Evolutionary conservation across 1,140 invertebrate genomes (phyloP).

Genomic region (Dinoponera quadriceps): DNA sequence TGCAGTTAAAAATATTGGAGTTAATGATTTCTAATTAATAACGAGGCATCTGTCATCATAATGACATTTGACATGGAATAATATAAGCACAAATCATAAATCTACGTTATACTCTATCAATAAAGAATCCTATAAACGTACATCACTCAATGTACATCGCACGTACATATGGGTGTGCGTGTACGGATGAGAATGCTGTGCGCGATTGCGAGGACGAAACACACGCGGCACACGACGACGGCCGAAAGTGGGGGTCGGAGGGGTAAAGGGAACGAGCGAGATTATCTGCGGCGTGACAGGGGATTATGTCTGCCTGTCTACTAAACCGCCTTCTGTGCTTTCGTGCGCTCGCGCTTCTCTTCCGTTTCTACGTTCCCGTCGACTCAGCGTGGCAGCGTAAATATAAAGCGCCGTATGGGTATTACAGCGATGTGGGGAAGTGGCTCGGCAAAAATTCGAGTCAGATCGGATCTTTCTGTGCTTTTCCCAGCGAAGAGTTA

Average conservation of each 20-base stretch:
- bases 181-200: background rate
- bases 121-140: constrained; percentile 45
- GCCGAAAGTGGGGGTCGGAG: constrained; percentile 13
- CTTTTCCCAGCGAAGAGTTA: constrained; percentile 11
- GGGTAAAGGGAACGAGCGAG: constrained; percentile 23
- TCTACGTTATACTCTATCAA: constrained; percentile 8
- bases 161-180: background rate
- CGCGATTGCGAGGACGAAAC: constrained; percentile 1
- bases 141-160: background rate
- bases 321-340: constrained; percentile 44
- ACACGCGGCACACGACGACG: constrained; percentile 26
- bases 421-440: constrained; percentile 1
- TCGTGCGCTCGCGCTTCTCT: constrained; percentile 5
- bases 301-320: constrained; percentile 67
- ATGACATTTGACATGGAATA: constrained; percentile 2
- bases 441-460: constrained; percentile 34
- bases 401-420: constrained; percentile 10
- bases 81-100: constrained; percentile 1
- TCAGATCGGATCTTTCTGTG: constrained; percentile 11
- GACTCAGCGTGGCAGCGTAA: constrained; percentile 40
- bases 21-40: background rate
- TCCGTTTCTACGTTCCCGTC: constrained; percentile 39
- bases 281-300: constrained; percentile 68
- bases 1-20: no score
- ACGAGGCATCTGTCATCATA: background rate